Base-by-base conservation (phyloP, 2,888 invertebrate genomes). In the Tipula confusa region DNA sequence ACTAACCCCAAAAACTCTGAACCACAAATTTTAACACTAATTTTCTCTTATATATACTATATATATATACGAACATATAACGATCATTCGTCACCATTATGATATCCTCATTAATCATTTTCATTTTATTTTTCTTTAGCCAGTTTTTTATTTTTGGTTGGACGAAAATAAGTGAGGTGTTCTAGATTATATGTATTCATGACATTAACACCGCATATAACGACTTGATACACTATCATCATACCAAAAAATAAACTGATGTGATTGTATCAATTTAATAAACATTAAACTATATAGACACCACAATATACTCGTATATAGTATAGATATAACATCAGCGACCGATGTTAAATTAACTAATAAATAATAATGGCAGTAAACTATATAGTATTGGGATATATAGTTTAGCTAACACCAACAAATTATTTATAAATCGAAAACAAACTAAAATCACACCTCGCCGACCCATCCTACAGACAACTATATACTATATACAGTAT, bases 361-460 rank as follows among this genome's bases (percentile, higher is more conserved):
- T 64, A 64, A 64, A 64, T 64, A 64, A 64, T 64, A 64, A 64
- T 64, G 24, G 24, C 64, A 38, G 1, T 9, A 9, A 36, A n/a
- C n/a, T 43, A 43, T 15, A 43, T 15, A 15, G 15, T 43, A n/a
- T n/a, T n/a, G n/a, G n/a, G n/a, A n/a, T n/a, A n/a, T n/a, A 15
- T 43, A 43, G 43, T 43, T 43, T 43, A 64, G 64, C 64, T 9
- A 24, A 64, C 64, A 64, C 64, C 64, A 64, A 64, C 64, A 64
- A 64, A 64, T 64, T 64, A 64, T 64, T 64, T 64, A 64, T 64
- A 64, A 64, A 64, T 64, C 64, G 64, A 64, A 64, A 64, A 64
- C 7, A 7, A 43, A 64, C 64, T 64, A 64, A 64, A 64, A 24
- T 64, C 24, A 64, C 64, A 64, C 64, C 64, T 64, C 64, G 9